phyloP scores from a whole-genome alignment of 92 coral and sea anemone species.

The Phymanthus crucifer region DNA sequence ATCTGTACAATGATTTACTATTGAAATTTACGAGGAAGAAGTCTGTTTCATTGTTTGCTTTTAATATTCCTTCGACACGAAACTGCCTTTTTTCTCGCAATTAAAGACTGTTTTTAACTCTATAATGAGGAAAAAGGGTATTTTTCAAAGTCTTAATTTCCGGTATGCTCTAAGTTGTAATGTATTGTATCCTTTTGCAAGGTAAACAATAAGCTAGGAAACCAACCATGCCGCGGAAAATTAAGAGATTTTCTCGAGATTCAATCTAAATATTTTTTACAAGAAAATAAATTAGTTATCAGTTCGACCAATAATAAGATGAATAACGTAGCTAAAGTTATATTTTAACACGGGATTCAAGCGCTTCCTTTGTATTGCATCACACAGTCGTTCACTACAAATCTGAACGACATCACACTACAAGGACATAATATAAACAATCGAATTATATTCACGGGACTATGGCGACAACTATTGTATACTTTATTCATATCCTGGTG shows the following conservation, averaged over 20 bases:
- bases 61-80: not conserved
- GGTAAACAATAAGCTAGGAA: not conserved
- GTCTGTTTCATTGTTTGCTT: too few species aligned
- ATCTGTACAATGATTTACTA: too few species aligned
- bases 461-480: not conserved
- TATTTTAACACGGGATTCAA: not conserved
- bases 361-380: not conserved
- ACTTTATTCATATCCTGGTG: not conserved
- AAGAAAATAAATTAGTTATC: too few species aligned
- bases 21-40: too few species aligned
- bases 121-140: not conserved
- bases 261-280: too few species aligned
- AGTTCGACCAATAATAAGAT: too few species aligned
- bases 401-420: not conserved
- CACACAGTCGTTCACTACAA: not conserved
- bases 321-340: too few species aligned
- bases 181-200: not conserved
- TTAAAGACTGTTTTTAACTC: not conserved
- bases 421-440: not conserved
- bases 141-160: not conserved
- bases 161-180: not conserved
- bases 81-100: not conserved
- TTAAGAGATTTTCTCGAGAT: too few species aligned
- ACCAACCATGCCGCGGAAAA: too few species aligned
- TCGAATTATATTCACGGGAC: slow-evolving; percentile 2